A percentile compares a stretch with the other conserved stretches of the same genome.
Conservation (phyloP, 2,888 invertebrate genomes). For the Drosophila phalerata region DNA sequence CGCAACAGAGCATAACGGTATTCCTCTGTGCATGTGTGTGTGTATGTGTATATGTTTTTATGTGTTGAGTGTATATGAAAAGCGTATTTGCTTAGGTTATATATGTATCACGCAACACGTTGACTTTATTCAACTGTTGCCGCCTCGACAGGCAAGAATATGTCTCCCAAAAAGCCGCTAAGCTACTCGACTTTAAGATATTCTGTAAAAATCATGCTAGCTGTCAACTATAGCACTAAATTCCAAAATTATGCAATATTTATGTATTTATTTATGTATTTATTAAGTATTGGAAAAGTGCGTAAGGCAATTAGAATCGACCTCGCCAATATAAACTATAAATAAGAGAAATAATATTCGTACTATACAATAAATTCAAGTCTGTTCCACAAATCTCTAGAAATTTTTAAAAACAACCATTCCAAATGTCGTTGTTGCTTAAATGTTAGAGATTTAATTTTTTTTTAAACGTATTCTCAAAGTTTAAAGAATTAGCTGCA, state of each 20-base stretch:
- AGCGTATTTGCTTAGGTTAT: constrained; percentile 77
- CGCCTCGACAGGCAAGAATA: constrained; percentile 32
- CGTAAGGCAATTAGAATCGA: no score
- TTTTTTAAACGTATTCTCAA: no score
- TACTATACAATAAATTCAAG: no score
- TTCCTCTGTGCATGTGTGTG: constrained; percentile 24
- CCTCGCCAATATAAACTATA: background rate
- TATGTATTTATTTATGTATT: no score
- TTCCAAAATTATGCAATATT: no score
- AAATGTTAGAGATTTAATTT: no score
- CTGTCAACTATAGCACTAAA: background rate
- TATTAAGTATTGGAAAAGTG: no score
- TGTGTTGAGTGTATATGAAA: constrained; percentile 20
- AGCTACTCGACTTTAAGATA: constrained; percentile 1
- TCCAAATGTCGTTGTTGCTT: no score
- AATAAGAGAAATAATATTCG: background rate
- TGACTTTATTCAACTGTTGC: constrained; percentile 67
- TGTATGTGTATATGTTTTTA: constrained; percentile 8
- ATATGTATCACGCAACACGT: constrained; percentile 59
- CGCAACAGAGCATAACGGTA: constrained; percentile 77
- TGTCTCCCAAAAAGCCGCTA: background rate
- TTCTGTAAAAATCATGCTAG: background rate
- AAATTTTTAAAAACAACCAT: no score
- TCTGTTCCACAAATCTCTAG: no score
- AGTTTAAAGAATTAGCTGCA: no score